phyloP scores from a whole-genome alignment of 2,797 vertebrate species.

The Amblyopsis hoosieri region DNA sequence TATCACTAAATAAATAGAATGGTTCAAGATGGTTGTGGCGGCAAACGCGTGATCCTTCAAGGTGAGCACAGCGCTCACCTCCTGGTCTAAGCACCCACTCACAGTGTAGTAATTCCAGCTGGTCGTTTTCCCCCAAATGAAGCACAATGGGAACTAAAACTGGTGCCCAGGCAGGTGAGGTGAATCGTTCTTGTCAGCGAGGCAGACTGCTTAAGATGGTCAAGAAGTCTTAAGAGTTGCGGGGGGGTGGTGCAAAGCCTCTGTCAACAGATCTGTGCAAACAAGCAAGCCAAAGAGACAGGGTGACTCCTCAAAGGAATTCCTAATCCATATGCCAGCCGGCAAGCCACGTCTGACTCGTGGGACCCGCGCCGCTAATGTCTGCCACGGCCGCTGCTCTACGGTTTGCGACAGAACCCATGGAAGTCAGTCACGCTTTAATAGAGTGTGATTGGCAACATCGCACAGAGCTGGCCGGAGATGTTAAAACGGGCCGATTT shows the following conservation, averaged over 20 bases:
- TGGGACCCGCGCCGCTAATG: conserved; percentile 28
- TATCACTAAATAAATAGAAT: not conserved
- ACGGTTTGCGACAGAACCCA: conserved; percentile 43
- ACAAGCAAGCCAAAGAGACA: conserved; percentile 39
- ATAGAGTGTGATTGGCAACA: conserved; percentile 54
- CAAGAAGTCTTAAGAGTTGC: not conserved
- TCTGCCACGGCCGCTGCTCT: conserved; percentile 48
- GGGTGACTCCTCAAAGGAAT: conserved; percentile 26
- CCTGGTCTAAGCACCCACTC: conserved; percentile 11
- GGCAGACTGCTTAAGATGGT: not conserved
- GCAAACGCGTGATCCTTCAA: not conserved
- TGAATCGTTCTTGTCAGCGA: conserved; percentile 5
- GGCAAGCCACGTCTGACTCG: conserved; percentile 32
- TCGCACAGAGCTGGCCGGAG: conserved; percentile 16
- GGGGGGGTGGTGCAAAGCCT: not conserved
- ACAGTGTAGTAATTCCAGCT: conserved; percentile 13
- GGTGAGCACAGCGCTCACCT: not conserved
- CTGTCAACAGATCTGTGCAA: conserved; percentile 60
- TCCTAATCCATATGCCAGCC: conserved; percentile 37
- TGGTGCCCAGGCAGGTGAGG: not conserved
- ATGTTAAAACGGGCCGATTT: conserved; percentile 52
- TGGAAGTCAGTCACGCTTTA: conserved; percentile 58
- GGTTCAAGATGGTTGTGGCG: conserved; percentile 26
- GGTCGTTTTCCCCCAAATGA: not conserved
- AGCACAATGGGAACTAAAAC: not conserved